Evolutionary conservation across 2,113 vertebrate species (phyloP).

Genomic region (Cynopterus brachyotis): DNA sequence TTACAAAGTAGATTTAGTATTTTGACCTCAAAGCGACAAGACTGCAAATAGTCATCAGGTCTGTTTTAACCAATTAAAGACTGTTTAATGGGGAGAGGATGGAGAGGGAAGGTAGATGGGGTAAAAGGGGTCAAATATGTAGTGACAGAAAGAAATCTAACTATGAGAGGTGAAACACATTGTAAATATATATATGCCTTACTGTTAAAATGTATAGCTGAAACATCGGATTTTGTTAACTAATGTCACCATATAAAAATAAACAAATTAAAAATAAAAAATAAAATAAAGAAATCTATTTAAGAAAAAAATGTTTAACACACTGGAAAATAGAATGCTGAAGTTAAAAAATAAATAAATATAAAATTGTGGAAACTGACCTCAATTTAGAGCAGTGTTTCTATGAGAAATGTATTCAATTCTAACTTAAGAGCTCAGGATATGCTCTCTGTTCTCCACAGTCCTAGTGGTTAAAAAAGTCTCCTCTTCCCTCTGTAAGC

Average conservation of each 20-base stretch:
- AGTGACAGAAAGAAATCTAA: too few species aligned
- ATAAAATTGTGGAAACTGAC: background rate
- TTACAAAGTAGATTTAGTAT: background rate
- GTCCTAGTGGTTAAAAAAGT: background rate
- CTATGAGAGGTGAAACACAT: too few species aligned
- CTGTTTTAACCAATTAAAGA: slow-evolving; percentile 19
- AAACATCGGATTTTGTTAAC: too few species aligned
- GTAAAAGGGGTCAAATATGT: too few species aligned
- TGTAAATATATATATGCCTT: too few species aligned
- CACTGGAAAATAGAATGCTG: background rate
- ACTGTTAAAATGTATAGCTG: too few species aligned
- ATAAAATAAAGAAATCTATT: too few species aligned
- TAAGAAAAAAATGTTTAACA: background rate
- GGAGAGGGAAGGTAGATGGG: too few species aligned
- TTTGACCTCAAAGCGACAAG: background rate
- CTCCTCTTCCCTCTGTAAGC: background rate
- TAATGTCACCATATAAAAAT: too few species aligned
- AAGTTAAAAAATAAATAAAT: background rate
- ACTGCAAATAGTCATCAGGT: background rate
- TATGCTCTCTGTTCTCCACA: background rate
- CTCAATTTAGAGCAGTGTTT: slow-evolving; percentile 28
- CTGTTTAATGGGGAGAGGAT: background rate
- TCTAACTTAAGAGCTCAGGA: slow-evolving; percentile 11
- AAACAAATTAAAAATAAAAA: too few species aligned
- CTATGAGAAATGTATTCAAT: background rate